Evolutionary conservation across 2,797 vertebrate species (phyloP), one percentile per base, ranked within the genome.

Genomic region (Xiphophorus birchmanni): DNA sequence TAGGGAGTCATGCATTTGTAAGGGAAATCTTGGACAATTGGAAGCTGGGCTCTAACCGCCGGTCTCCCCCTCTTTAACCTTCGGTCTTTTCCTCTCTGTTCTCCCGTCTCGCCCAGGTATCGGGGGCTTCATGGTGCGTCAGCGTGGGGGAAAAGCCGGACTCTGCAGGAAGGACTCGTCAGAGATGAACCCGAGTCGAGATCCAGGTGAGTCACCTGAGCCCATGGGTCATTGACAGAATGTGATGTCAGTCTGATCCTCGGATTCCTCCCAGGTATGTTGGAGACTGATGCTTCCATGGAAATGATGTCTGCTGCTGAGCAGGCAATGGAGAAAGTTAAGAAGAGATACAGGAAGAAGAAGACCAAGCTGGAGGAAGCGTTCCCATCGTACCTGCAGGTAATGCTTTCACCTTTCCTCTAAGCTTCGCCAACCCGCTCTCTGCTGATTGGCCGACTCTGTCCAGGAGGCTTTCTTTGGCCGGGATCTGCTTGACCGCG

Each of bases 101-200:
- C 32, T 83, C 2, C 5, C n/a, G 23, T 54, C 10, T n/a, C 10
- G 3, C 44, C 73, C 91, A 98, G 98, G 98, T 88, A 99, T 99
- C 52, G 98, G 98, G 75, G 98, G 98, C 40, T 99, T 99, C 91
- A 99, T 99, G 98, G 98, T 99, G 37, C 97, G 98, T n/a, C 98
- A 99, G 94, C 96, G 98, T 77, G 95, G 98, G 60, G 94, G 97
- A 77, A 97, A 98, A 88, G 95, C 97, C 0, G 97, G 97, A 2
- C 74, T 92, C 23, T 88, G 90, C 67, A 79, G 91, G 1, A 92
- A 80, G 13, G 89, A 91, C 47, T 90, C 84, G 0, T 6, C 77
- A 0, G 92, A 91, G 15, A 76, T 90, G 94, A 83, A 96, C 86
- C 63, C 91, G 94, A 92, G 89, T 77, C 96, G 94, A 91, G 97